Base-by-base conservation (phyloP, 2,113 vertebrate species). In the Eurystomus gularis region DNA sequence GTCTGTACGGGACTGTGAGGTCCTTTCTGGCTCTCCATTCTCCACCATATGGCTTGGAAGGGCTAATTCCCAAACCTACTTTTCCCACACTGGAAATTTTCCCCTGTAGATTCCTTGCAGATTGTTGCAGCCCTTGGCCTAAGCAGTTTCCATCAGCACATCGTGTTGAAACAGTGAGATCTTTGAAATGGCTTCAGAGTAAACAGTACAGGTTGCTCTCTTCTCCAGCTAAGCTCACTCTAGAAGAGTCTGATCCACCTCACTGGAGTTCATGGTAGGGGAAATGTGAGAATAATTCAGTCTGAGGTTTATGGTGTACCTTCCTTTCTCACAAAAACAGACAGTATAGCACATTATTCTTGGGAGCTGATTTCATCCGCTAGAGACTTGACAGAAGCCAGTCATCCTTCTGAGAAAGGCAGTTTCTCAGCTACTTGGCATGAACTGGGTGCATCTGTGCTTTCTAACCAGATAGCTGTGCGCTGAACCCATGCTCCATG, bases 121-220 rank as follows among this genome's bases (percentile, higher is more conserved):
- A 25, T 37, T 58, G 3, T 72, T 80, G 24, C 66, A 90, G 17
- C 28, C n/a, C 24, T 65, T 90, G n/a, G 16, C 19, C 24, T 44
- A 51, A 60, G 35, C 55, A 46, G 25, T 85, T 96, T 84, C 40
- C 28, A 11, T 72, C 44, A 51, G 28, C n/a, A 46, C 9, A 4
- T 61, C 18, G 8, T 44, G 16, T 12, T 79, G 40, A 86, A 82
- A 15, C 42, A 42, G 31, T 76, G 52, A 85, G 24, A 29, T 52
- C 42, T 89, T 79, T 39, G 52, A 79, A 93, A 61, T 57, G 11
- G 31, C 25, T 16, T 88, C n/a, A 69, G 70, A 87, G 65, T 68
- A 72, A 84, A 61, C 3, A 87, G 16, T 65, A 17, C 21, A 29
- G 0, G 0, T 51, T 18, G 4, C 2, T 57, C 7, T 54, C 44